Base-by-base conservation (phyloP, 2,888 invertebrate genomes). In the Drosophila prostipennis region DNA sequence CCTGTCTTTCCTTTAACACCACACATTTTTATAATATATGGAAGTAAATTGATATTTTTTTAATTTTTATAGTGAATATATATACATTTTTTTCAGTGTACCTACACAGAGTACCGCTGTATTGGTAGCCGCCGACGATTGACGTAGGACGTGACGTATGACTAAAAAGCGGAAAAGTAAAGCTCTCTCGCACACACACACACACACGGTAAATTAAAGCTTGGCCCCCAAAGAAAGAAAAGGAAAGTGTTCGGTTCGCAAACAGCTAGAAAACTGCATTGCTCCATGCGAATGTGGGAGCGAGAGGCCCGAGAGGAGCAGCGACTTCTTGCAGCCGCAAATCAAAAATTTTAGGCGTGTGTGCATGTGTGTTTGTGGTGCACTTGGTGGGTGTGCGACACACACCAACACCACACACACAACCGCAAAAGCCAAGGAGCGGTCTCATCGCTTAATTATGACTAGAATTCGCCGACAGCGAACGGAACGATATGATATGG, bases 81-180 rank as follows among this genome's bases (percentile, higher is more conserved):
- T 19, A 19, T 19, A 26, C 6, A 26, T 32, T 46, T 46, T 14
- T 46, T 6, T 14, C 6, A 6, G 46, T 46, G 46, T 5, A 29
- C 14, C 29, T 23, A 46, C 29, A 16, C 7, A 32, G 16, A 32
- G 13, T 29, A 48, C 37, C 43, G 29, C 11, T 72, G 80, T 80
- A 53, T 80, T 71, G 53, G 80, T 77, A 39, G 36, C 14, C 32
- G 54, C 53, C 67, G 67, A 61, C 85, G 74, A 85, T 82, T 81
- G 81, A 85, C 81, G 81, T 81, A 85, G 85, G 78, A 81, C 80
- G 81, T 85, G 85, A 81, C 85, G 85, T 81, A 72, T 76, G 61
- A 19, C 34, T 57, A 55, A 60, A 68, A 60, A 45, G 53, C 52
- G 40, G 52, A 48, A 71, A 63, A 55, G 8, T 42, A 54, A 70